Evolutionary conservation across 2,888 invertebrate species (phyloP).

Genomic region (Oeneis ivallda): DNA sequence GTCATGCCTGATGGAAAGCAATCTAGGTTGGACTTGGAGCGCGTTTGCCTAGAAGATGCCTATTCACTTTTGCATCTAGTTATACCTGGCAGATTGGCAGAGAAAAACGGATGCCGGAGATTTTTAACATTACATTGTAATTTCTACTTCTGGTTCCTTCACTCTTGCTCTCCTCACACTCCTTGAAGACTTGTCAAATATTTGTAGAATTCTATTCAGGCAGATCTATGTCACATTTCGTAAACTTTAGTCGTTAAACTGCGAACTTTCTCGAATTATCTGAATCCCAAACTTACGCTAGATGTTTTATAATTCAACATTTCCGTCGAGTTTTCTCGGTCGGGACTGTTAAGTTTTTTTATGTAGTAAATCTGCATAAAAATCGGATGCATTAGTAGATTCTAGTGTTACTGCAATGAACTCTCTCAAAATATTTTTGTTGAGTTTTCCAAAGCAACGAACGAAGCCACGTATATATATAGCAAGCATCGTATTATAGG

Average conservation of each 20-base stretch:
- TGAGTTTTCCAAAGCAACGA: background rate
- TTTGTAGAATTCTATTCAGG: background rate
- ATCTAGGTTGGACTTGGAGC: background rate
- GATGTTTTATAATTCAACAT: conserved; percentile 10
- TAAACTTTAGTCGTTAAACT: background rate
- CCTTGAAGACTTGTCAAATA: background rate
- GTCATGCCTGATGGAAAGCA: background rate
- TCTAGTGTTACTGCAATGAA: background rate
- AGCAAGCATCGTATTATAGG: conserved; percentile 18
- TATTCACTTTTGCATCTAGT: no score
- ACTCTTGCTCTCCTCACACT: background rate
- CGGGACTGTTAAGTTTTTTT: no score
- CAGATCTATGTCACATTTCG: background rate
- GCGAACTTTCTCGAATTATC: background rate
- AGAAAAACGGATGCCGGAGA: no score
- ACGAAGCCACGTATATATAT: conserved; percentile 9
- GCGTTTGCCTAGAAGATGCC: no score
- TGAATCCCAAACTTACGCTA: background rate
- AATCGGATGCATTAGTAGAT: background rate
- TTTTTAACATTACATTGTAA: background rate
- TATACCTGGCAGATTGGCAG: no score
- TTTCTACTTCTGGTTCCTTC: background rate
- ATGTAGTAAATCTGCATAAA: background rate
- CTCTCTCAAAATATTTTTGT: background rate
- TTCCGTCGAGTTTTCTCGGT: background rate